A percentile compares a stretch with the other conserved stretches of the same genome.
phyloP scores from a whole-genome alignment of 2,888 invertebrate species.

The Pachycephus smyrnensis region DNA sequence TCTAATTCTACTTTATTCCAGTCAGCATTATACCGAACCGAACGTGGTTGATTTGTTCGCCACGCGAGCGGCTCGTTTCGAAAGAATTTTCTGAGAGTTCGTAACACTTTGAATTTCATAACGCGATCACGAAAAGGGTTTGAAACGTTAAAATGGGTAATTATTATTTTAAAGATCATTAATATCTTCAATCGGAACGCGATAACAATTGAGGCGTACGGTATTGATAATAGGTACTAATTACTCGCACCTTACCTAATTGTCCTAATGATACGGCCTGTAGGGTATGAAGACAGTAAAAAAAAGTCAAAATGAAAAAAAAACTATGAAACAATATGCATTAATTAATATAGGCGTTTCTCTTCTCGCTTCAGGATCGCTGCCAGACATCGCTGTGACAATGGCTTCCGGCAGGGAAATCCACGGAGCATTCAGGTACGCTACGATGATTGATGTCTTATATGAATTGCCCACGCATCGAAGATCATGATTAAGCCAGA shows the following conservation, averaged over 20 bases:
- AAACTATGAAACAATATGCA: background rate
- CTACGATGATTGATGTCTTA: background rate
- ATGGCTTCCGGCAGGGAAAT: conserved; percentile 57
- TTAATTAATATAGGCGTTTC: background rate
- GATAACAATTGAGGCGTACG: background rate
- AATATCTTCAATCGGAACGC: background rate
- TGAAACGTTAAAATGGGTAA: background rate
- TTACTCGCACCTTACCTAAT: background rate
- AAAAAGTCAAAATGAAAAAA: background rate
- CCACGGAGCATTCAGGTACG: conserved; percentile 55
- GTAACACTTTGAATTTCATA: background rate
- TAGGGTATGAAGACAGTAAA: background rate
- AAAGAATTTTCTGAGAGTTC: background rate
- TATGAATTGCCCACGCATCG: background rate
- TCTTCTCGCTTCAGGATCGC: conserved; percentile 43
- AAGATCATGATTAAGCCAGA: background rate
- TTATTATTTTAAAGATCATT: background rate
- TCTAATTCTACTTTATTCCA: background rate
- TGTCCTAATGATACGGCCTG: background rate
- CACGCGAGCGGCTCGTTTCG: background rate
- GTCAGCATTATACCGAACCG: background rate
- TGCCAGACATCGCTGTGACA: conserved; percentile 55
- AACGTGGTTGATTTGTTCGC: background rate
- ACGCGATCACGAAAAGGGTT: background rate
- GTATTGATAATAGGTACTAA: background rate